Evolutionary conservation across 2,888 invertebrate species (phyloP).

Genomic region (Diplolepis rosae): DNA sequence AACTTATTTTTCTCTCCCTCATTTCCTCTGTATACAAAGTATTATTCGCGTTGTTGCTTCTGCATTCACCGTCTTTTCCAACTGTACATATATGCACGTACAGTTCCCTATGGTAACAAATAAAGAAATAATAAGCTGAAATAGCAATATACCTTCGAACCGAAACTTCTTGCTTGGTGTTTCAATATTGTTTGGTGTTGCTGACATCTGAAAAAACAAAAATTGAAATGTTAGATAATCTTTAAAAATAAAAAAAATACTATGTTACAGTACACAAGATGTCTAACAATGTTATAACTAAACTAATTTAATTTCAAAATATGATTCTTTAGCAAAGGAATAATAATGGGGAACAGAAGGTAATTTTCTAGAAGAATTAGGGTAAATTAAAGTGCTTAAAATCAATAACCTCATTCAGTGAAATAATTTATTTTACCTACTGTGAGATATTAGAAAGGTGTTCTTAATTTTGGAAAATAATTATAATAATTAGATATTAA

Average conservation of each 20-base stretch:
- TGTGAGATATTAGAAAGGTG: too few relatives aligned
- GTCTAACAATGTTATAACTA: too few relatives aligned
- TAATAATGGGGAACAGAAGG: too few relatives aligned
- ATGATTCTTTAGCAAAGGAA: not conserved
- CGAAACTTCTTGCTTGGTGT: conserved; percentile 65
- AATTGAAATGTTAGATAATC: not conserved
- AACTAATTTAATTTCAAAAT: too few relatives aligned
- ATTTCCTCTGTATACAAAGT: conserved; percentile 46
- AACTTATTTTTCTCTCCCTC: conserved; percentile 39
- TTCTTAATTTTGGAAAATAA: too few relatives aligned
- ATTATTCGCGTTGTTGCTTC: conserved; percentile 44
- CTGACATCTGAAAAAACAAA: conserved; percentile 61
- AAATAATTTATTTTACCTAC: not conserved
- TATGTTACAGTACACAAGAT: too few relatives aligned
- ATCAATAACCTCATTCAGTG: not conserved
- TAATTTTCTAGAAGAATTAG: not conserved
- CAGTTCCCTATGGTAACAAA: conserved; percentile 46
- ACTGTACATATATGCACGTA: conserved; percentile 51
- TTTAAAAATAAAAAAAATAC: conserved; percentile 1
- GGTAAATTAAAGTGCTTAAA: not conserved
- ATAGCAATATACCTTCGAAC: conserved; percentile 72
- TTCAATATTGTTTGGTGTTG: conserved; percentile 63
- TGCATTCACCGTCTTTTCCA: conserved; percentile 54
- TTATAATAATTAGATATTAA: too few relatives aligned
- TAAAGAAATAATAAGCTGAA: conserved; percentile 34